phyloP scores from a whole-genome alignment of 2,113 vertebrate species.

The Scytalopus superciliaris region DNA sequence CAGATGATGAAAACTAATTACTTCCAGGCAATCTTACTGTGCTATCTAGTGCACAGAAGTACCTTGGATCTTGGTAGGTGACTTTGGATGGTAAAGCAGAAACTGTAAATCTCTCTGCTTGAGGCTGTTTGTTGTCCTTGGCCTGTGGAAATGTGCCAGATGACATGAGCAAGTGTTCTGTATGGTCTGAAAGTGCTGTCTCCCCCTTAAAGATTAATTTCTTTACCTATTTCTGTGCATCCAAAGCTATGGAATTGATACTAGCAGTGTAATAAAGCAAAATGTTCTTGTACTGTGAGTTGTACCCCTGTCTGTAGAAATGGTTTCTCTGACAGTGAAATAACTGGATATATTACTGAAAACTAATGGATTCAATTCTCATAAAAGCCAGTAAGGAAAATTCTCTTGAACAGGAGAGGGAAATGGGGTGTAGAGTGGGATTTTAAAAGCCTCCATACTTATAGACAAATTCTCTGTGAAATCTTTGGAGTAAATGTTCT shows the following conservation, averaged over 20 bases:
- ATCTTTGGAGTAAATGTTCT: not conserved
- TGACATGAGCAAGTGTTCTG: rapidly evolving
- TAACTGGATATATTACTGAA: not conserved
- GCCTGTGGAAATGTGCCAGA: not conserved
- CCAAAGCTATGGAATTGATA: not conserved
- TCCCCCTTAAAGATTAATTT: not conserved
- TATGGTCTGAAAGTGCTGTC: not conserved
- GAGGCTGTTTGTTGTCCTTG: not conserved
- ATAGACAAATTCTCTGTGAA: not conserved
- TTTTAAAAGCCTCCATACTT: not conserved
- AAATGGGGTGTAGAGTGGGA: not conserved
- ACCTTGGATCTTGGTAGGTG: not conserved
- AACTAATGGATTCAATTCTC: not conserved
- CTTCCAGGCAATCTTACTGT: not conserved
- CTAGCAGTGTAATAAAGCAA: not conserved
- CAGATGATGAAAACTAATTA: not conserved
- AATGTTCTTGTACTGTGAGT: not conserved
- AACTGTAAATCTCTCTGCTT: not conserved
- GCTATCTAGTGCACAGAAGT: not conserved
- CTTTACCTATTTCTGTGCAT: not conserved
- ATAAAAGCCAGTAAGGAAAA: not conserved
- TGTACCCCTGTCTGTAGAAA: not conserved
- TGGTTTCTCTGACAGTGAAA: not conserved
- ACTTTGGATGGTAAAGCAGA: not conserved
- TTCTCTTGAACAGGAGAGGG: not conserved